Evolutionary conservation across 2,797 vertebrate species (phyloP).

Genomic region (Lepidocolaptes lacrymiger): DNA sequence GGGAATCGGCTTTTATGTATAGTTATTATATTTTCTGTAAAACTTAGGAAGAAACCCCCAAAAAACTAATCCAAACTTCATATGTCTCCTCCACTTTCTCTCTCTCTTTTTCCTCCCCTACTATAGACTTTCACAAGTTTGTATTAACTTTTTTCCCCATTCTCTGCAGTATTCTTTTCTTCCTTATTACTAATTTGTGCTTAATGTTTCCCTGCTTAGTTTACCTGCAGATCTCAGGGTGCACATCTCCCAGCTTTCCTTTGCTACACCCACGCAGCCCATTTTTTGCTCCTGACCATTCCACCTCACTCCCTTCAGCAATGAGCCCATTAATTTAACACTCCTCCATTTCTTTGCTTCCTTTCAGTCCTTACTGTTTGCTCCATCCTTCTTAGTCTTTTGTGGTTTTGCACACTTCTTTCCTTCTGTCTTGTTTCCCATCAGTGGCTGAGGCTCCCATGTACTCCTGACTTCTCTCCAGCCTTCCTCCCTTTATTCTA

Average conservation of each 20-base stretch:
- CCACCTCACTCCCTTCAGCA: neutral
- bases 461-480: neutral
- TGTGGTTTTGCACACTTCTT: neutral
- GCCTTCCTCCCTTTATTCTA: neutral
- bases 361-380: neutral
- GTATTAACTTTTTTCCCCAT: neutral
- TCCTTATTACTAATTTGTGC: neutral
- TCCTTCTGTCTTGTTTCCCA: neutral
- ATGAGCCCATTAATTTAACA: neutral
- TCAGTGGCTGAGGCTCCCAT: neutral
- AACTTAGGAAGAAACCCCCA: neutral
- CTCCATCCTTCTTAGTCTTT: neutral
- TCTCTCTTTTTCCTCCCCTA: neutral
- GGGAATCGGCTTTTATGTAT: neutral
- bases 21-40: neutral
- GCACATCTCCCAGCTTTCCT: fast-evolving
- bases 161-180: neutral
- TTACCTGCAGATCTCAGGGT: neutral
- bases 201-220: neutral
- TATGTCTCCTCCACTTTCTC: neutral
- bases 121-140: neutral
- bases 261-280: fast-evolving
- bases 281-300: neutral
- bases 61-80: neutral
- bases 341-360: neutral